Base-by-base conservation (phyloP, 1,140 invertebrate species). In the Babylonia areolata region DNA sequence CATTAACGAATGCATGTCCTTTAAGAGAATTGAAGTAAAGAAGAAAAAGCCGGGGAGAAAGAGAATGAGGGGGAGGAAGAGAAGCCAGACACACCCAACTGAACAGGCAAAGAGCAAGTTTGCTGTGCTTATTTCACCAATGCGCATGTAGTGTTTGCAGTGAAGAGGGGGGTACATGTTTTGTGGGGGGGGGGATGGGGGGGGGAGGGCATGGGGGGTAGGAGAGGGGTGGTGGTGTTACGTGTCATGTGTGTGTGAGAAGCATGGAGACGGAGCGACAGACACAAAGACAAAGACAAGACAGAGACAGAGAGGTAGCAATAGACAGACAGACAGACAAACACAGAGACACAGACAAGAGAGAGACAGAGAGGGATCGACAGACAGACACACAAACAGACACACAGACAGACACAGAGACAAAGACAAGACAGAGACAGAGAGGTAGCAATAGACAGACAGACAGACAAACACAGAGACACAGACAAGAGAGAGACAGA, bases 361-460 rank as follows among this genome's bases (percentile, higher is more conserved):
- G 42, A 46, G 42, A 46, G 42, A 46, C 5, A 46, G 42, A 46
- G 42, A 46, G 42, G 15, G 42, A 46, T 5, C 5, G 42, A 46
- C 5, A 46, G 42, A 46, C 5, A 46, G 42, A 46, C 5, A 46
- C 5, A 15, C 5, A 46, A 15, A 15, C 9, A 51, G 46, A 3
- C 2, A 69, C 15, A 69, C 2, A 69, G 23, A n/a, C 23, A 69
- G 64, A 31, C n/a, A 69, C 15, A 69, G 15, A 69, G 64, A 69
- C 64, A 73, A 9, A 35, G n/a, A 73, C 71, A 73, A n/a, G n/a
- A 35, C 71, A 73, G n/a, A 73, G n/a, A n/a, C n/a, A n/a, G n/a
- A n/a, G n/a, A n/a, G n/a, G n/a, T n/a, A n/a, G n/a, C n/a, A n/a
- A n/a, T 31, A 73, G 28, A 73, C 71, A 73, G 9, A 33, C 71